Conservation (phyloP, 2,113 vertebrate species). For the Cheilinus undulatus region DNA sequence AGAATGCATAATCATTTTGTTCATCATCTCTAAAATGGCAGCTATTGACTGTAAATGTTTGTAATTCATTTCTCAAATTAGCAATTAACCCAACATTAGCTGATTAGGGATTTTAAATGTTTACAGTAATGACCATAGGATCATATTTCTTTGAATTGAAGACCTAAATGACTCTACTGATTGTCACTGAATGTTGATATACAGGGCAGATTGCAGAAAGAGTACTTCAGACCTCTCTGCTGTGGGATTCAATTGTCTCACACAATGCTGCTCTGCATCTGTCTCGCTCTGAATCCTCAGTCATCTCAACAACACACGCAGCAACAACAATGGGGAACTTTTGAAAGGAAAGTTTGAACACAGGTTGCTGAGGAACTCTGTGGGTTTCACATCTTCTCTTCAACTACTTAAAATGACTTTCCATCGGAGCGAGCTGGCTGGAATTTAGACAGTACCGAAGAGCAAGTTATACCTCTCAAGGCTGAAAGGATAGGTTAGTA, state of each 20-base stretch:
- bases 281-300: constrained; percentile 7
- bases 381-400: background rate
- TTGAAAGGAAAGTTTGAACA: constrained; percentile 6
- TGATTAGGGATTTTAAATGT: constrained; percentile 31
- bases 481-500: too few species aligned
- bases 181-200: constrained; percentile 14
- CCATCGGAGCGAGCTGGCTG: background rate
- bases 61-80: constrained; percentile 19
- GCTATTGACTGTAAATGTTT: constrained; percentile 1
- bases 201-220: constrained; percentile 6
- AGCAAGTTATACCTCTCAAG: too few species aligned
- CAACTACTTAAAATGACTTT: constrained; percentile 4
- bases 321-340: constrained; percentile 11
- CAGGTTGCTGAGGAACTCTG: background rate
- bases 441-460: too few species aligned
- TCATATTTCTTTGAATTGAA: constrained; percentile 9
- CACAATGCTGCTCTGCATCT: background rate
- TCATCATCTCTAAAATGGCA: constrained; percentile 28
- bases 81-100: constrained; percentile 14
- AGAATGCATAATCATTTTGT: constrained; percentile 29
- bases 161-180: constrained; percentile 23
- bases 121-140: background rate
- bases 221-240: constrained; percentile 1
- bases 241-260: constrained; percentile 5
- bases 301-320: background rate